Evolutionary conservation across 2,113 vertebrate species (phyloP).

Genomic region (Mixornis gularis): DNA sequence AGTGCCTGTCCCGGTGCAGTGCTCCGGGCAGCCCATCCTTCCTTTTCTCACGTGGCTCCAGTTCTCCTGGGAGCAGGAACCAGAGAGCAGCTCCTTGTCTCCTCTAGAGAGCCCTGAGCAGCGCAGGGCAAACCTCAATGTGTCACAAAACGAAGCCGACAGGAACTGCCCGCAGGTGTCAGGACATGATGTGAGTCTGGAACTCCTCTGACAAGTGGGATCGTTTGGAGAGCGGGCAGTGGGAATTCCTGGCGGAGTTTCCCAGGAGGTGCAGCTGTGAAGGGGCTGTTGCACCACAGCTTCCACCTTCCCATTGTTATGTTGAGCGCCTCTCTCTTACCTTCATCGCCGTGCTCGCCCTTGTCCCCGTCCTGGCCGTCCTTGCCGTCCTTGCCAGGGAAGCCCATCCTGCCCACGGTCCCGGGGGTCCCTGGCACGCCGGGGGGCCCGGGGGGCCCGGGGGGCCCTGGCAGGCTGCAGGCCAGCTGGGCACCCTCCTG

Average conservation of each 20-base stretch:
- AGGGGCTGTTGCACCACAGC: background rate
- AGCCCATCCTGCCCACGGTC: conserved; percentile 83
- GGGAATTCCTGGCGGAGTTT: background rate
- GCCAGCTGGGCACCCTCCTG: conserved; percentile 78
- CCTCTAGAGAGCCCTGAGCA: fast-evolving
- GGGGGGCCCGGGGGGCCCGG: conserved; percentile 79
- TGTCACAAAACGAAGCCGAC: fast-evolving
- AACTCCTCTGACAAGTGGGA: background rate
- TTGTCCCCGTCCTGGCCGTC: conserved; percentile 86
- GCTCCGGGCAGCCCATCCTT: background rate
- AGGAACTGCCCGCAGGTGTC: background rate
- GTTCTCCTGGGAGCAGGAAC: background rate
- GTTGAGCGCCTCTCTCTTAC: conserved; percentile 52
- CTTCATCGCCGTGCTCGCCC: conserved; percentile 80
- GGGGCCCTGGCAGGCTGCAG: conserved; percentile 87
- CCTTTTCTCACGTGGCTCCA: background rate
- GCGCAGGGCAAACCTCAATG: background rate
- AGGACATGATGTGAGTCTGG: fast-evolving
- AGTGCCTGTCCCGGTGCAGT: background rate
- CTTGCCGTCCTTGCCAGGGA: conserved; percentile 85
- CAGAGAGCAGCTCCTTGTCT: background rate
- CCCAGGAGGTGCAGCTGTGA: background rate
- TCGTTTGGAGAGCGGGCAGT: background rate
- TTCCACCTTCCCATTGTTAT: fast-evolving
- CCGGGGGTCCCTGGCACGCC: conserved; percentile 81